phyloP scores from a whole-genome alignment of 2,113 vertebrate species.

The Machaerirhynchus nigripectus region DNA sequence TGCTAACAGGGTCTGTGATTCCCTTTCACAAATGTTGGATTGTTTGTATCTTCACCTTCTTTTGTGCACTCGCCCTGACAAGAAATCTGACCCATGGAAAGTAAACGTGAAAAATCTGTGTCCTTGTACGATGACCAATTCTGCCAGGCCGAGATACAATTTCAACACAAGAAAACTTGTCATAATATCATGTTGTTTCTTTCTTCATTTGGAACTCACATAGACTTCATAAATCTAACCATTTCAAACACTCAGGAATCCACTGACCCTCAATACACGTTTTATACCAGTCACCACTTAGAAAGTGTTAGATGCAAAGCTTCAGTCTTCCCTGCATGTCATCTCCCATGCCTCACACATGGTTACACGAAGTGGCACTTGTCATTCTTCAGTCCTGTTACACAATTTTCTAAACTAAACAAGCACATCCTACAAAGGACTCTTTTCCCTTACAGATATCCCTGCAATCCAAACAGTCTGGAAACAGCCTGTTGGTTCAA shows the following conservation, averaged over 20 bases:
- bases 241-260: neutral
- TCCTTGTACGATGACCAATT: neutral
- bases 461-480: neutral
- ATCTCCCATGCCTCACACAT: accelerated
- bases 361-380: neutral
- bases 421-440: neutral
- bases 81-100: neutral
- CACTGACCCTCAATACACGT: neutral
- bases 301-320: neutral
- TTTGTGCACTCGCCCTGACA: accelerated
- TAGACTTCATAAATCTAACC: neutral
- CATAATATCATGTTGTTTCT: accelerated
- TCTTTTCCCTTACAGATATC: neutral
- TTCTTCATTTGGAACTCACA: neutral
- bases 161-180: neutral
- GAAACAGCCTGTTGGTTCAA: neutral
- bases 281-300: neutral
- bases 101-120: neutral
- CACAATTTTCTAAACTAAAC: neutral
- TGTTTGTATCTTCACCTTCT: neutral
- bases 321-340: neutral
- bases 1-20: neutral
- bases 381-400: neutral
- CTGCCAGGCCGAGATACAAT: neutral
- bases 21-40: neutral